Evolutionary conservation across 2,888 invertebrate genomes (phyloP).

Genomic region (Troides oblongomaculatus): DNA sequence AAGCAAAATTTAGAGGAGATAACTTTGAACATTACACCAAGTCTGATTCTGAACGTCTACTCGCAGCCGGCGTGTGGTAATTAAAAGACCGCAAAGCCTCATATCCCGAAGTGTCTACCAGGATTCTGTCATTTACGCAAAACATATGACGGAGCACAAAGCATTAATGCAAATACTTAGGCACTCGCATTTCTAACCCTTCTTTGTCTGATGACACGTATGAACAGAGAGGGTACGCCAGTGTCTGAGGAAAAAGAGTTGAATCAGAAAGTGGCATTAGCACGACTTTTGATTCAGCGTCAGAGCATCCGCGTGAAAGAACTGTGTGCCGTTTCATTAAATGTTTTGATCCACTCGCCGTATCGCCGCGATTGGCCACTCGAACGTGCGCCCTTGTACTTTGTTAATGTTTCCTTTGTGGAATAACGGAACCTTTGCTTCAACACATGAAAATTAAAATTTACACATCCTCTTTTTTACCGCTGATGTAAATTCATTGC

Average conservation of each 20-base stretch:
- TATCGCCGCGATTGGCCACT: conserved; percentile 9
- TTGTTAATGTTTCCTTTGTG: neutral
- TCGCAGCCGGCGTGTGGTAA: neutral
- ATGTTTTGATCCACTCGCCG: conserved; percentile 12
- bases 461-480: too few relatives aligned
- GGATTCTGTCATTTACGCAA: conserved; percentile 23
- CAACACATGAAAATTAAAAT: too few relatives aligned
- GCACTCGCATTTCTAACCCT: conserved; percentile 29
- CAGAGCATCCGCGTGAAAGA: conserved; percentile 13
- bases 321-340: conserved; percentile 14
- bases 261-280: conserved; percentile 30
- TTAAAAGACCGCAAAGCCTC: conserved; percentile 13
- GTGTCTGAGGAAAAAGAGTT: conserved; percentile 29
- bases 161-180: conserved; percentile 29
- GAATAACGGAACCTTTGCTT: neutral
- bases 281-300: conserved; percentile 26
- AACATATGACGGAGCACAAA: conserved; percentile 28
- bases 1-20: too few relatives aligned
- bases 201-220: conserved; percentile 29
- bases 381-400: conserved; percentile 2
- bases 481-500: too few relatives aligned
- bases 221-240: conserved; percentile 22
- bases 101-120: conserved; percentile 1
- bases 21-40: neutral
- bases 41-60: neutral